Evolutionary conservation across 2,113 vertebrate genomes (phyloP).

Genomic region (Diphyllodes magnificus): DNA sequence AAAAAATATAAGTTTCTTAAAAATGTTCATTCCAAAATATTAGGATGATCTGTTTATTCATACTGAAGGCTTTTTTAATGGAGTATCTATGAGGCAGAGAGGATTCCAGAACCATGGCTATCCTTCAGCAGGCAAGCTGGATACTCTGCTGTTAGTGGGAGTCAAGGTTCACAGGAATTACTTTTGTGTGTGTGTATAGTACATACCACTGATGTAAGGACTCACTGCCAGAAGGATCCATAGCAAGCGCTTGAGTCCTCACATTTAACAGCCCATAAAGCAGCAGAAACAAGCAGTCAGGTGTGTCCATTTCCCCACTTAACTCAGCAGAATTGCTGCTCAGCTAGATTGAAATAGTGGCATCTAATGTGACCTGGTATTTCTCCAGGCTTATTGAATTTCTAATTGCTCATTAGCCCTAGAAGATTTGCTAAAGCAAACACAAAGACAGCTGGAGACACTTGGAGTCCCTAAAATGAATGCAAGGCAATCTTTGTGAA

Average conservation of each 20-base stretch:
- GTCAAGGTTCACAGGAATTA: not conserved
- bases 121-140: not conserved
- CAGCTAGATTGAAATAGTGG: not conserved
- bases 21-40: not conserved
- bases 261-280: not conserved
- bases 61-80: not conserved
- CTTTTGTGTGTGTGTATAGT: not conserved
- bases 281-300: not conserved
- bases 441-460: not conserved
- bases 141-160: not conserved
- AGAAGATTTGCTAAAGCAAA: constrained; percentile 23
- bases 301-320: not conserved
- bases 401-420: not conserved
- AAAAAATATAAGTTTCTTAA: not conserved
- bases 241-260: not conserved
- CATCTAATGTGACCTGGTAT: not conserved
- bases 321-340: not conserved
- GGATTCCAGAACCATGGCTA: not conserved
- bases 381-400: constrained; percentile 3
- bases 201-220: not conserved
- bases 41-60: not conserved
- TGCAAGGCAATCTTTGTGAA: not conserved
- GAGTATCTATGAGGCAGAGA: not conserved
- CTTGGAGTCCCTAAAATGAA: not conserved
- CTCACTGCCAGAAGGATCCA: not conserved